Conservation (phyloP, 2,888 invertebrate species). For the Volucella inflata region DNA sequence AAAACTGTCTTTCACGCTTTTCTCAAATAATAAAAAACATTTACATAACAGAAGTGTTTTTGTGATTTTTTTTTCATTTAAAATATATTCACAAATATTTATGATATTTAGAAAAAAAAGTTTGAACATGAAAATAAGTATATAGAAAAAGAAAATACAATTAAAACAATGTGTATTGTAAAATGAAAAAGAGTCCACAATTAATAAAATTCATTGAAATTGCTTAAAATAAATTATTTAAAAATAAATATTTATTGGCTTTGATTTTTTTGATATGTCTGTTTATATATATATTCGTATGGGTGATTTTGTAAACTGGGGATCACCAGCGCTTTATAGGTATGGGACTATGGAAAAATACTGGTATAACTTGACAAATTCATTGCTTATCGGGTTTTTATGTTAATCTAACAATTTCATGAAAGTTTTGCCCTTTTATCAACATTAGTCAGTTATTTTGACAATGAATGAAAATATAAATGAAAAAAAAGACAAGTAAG, state of each 20-base stretch:
- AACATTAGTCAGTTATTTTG: too few species aligned
- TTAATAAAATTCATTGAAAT: constrained; percentile 46
- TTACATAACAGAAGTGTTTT: constrained; percentile 23
- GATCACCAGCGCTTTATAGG: too few species aligned
- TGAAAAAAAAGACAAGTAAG: too few species aligned
- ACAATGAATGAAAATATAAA: too few species aligned
- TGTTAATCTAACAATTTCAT: too few species aligned
- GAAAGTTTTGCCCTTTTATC: too few species aligned
- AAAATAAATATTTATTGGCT: background rate
- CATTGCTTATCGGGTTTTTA: too few species aligned
- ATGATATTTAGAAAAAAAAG: constrained; percentile 12
- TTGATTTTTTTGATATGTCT: background rate
- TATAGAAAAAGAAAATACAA: constrained; percentile 16
- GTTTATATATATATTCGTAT: too few species aligned
- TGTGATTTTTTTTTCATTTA: constrained; percentile 22
- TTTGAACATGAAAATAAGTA: constrained; percentile 17
- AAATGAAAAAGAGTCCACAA: constrained; percentile 56
- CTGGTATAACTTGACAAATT: too few species aligned
- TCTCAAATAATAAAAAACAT: constrained; percentile 14
- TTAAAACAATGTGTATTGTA: constrained; percentile 36
- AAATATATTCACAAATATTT: constrained; percentile 29
- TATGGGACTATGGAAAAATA: too few species aligned
- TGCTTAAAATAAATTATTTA: constrained; percentile 62
- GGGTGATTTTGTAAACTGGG: too few species aligned
- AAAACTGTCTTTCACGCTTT: constrained; percentile 8